Evolutionary conservation across 2,113 vertebrate genomes (phyloP).

Genomic region (Apteryx mantelli): DNA sequence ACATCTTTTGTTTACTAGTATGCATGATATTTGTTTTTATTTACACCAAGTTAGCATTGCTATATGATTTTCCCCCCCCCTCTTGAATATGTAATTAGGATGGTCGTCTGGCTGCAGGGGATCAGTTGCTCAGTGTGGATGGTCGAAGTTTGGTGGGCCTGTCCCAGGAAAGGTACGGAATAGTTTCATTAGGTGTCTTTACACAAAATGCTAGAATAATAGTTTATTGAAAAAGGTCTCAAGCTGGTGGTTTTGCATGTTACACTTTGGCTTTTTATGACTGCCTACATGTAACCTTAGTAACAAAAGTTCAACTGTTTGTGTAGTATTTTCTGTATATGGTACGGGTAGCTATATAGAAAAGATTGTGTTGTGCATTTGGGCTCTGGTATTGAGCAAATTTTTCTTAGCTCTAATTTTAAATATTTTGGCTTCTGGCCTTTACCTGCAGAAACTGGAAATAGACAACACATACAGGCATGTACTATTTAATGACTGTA

Average conservation of each 20-base stretch:
- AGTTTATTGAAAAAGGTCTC: neutral
- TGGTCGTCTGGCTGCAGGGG: slow-evolving; percentile 93
- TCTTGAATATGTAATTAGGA: slow-evolving; percentile 77
- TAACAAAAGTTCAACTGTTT: neutral
- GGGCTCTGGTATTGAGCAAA: neutral
- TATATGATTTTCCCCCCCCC: neutral
- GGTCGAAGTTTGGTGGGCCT: slow-evolving; percentile 95
- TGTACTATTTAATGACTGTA: rapidly evolving
- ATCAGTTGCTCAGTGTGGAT: slow-evolving; percentile 95
- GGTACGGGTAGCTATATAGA: rapidly evolving
- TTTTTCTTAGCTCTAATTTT: neutral
- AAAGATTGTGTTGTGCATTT: neutral
- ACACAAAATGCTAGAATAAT: neutral
- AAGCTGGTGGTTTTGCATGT: neutral
- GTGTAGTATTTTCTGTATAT: rapidly evolving
- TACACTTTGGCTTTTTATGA: neutral
- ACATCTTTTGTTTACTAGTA: neutral
- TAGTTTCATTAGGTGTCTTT: neutral
- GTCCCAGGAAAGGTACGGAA: slow-evolving; percentile 92
- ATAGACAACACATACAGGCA: neutral
- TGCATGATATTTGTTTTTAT: neutral
- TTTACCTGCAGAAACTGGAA: neutral
- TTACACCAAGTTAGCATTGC: neutral
- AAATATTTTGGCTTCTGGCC: neutral
- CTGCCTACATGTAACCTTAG: neutral